Evolutionary conservation across 2,797 vertebrate species (phyloP), one percentile per base, ranked within the genome.

Genomic region (Apogon hyalosoma): DNA sequence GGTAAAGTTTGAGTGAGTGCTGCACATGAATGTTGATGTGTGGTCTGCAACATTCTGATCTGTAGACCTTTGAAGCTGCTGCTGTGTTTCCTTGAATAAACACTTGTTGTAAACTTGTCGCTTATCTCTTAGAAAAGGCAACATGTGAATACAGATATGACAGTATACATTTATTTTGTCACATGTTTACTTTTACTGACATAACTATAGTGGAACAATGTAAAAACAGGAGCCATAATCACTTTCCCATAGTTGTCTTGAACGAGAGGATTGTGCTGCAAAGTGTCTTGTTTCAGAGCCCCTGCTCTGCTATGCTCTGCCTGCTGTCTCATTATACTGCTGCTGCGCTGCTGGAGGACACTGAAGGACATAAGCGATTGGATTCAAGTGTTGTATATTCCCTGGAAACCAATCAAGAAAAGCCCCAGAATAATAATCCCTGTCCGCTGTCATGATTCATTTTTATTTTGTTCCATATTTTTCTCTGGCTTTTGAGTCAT

Each of bases 381-480:
- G 93, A 92, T 91, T 87, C 88, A 89, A 90, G 87, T 91, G 84
- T 85, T 93, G 89, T 90, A 89, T 91, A 90, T 92, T 93, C 92
- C 91, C 92, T 86, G 77, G 90, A 92, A 92, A 91, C 89, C 88
- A 92, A 93, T 93, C 90, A 91, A 90, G 88, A 85, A 92, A 88
- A 88, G 77, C 80, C 78, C 82, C 84, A 58, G 91, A 93, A 92
- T 91, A 88, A 91, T 90, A 92, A 92, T 92, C 88, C 87, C 81
- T 79, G 86, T 87, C 89, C 79, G 52, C 83, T 84, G 86, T 84
- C 87, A 83, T 94, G 90, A 92, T 92, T 93, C 90, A 91, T 91
- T 94, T 92, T 92, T 91, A 92, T 92, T 92, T 91, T 88, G 76
- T 84, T 90, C 89, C 88, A 85, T 90, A 88, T 93, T 92, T 92